phyloP scores from a whole-genome alignment of 2,113 vertebrate species.

The Bagarius yarrelli region DNA sequence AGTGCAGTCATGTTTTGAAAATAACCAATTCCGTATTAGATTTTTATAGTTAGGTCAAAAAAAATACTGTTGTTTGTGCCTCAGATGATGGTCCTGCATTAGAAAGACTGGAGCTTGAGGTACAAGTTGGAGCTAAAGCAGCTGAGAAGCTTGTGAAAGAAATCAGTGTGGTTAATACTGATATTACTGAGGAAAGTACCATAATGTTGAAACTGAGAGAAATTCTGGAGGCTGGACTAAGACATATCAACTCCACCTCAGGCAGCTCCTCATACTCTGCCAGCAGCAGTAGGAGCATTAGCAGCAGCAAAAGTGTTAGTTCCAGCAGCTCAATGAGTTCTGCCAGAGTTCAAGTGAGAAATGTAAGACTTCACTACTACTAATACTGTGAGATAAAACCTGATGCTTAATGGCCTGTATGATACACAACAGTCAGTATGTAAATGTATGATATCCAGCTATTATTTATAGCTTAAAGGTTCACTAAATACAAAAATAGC shows the following conservation, averaged over 20 bases:
- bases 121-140: slow-evolving; percentile 72
- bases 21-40: slow-evolving; percentile 50
- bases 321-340: background rate
- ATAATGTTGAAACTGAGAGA: slow-evolving; percentile 71
- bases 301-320: slow-evolving; percentile 22
- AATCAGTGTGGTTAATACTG: slow-evolving; percentile 57
- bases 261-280: slow-evolving; percentile 37
- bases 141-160: slow-evolving; percentile 70
- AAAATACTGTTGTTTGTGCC: slow-evolving; percentile 24
- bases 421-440: no score
- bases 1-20: slow-evolving; percentile 12
- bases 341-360: slow-evolving; percentile 38
- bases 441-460: slow-evolving; percentile 27
- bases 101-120: slow-evolving; percentile 75
- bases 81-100: slow-evolving; percentile 64
- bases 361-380: no score
- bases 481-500: no score
- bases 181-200: slow-evolving; percentile 45
- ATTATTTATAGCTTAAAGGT: no score
- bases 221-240: slow-evolving; percentile 63
- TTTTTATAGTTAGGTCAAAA: slow-evolving; percentile 55
- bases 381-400: no score
- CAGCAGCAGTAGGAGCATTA: slow-evolving; percentile 40
- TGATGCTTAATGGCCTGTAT: background rate
- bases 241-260: slow-evolving; percentile 59